phyloP scores from a whole-genome alignment of 2,888 invertebrate species.

The Diloba caeruleocephala region DNA sequence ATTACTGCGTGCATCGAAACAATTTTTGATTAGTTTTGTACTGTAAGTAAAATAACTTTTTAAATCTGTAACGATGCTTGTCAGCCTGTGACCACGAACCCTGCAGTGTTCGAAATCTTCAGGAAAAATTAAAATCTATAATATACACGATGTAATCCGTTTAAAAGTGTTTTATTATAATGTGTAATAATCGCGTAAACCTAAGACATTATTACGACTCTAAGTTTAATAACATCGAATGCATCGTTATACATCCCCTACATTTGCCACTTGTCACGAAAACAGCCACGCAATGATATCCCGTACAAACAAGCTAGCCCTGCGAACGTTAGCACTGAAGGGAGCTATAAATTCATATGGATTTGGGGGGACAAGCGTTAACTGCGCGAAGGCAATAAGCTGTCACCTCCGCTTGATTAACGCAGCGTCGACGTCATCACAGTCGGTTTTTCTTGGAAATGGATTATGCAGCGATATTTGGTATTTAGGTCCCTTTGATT shows the following conservation, averaged over 20 bases:
- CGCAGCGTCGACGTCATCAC: slow-evolving; percentile 47
- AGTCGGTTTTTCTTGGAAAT: slow-evolving; percentile 30
- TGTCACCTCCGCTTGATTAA: slow-evolving; percentile 68
- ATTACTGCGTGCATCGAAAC: too few relatives aligned
- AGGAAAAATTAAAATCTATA: too few relatives aligned
- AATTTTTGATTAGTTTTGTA: too few relatives aligned
- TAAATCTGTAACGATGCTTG: too few relatives aligned
- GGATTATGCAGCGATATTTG: slow-evolving; percentile 11
- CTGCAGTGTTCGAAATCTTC: too few relatives aligned
- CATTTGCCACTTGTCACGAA: slow-evolving; percentile 18
- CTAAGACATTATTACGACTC: too few relatives aligned
- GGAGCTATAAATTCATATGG: slow-evolving; percentile 66
- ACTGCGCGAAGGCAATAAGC: slow-evolving; percentile 71
- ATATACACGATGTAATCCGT: too few relatives aligned
- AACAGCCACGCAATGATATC: slow-evolving; percentile 38
- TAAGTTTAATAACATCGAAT: not conserved
- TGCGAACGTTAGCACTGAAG: slow-evolving; percentile 49
- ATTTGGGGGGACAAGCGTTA: slow-evolving; percentile 66
- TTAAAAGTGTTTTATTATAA: too few relatives aligned
- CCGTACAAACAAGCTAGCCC: slow-evolving; percentile 39
- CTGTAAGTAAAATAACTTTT: too few relatives aligned
- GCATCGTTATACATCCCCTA: slow-evolving; percentile 1
- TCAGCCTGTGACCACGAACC: too few relatives aligned
- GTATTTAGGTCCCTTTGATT: slow-evolving; percentile 11
- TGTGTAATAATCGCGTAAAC: too few relatives aligned